phyloP scores from a whole-genome alignment of 2,113 vertebrate genomes.

The Carassius gibelio region DNA sequence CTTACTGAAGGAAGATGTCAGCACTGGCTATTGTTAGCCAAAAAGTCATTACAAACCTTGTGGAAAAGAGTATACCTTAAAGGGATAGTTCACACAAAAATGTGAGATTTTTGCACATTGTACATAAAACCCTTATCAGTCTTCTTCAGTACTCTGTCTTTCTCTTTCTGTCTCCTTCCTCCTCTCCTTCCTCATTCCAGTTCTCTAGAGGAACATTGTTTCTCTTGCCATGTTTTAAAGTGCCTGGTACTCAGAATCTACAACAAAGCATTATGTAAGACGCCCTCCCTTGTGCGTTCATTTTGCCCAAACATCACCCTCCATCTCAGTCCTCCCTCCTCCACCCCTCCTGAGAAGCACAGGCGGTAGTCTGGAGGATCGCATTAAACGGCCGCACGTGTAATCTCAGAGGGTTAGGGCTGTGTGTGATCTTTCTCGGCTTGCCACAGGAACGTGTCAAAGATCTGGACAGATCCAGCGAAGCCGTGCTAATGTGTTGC shows the following conservation, averaged over 20 bases:
- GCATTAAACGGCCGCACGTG: not conserved
- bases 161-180: not conserved
- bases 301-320: constrained; percentile 5
- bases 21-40: not conserved
- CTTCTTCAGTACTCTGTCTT: constrained; percentile 26
- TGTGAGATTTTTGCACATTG: not conserved
- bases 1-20: not conserved
- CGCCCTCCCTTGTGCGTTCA: not conserved
- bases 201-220: not conserved
- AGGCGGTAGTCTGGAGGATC: not conserved
- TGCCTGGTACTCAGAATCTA: constrained; percentile 1
- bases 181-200: constrained; percentile 23
- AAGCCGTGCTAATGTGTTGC: constrained; percentile 14
- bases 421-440: not conserved
- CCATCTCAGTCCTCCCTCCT: constrained; percentile 33
- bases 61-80: no score
- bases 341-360: not conserved
- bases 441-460: constrained; percentile 4
- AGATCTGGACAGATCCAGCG: constrained; percentile 11
- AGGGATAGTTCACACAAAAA: no score
- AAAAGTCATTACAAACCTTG: not conserved
- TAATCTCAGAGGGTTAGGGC: not conserved
- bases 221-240: constrained; percentile 31
- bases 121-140: constrained; percentile 19
- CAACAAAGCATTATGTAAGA: constrained; percentile 26